Conservation (phyloP, 2,888 invertebrate species). For the Mongoloraphidia duomilia region DNA sequence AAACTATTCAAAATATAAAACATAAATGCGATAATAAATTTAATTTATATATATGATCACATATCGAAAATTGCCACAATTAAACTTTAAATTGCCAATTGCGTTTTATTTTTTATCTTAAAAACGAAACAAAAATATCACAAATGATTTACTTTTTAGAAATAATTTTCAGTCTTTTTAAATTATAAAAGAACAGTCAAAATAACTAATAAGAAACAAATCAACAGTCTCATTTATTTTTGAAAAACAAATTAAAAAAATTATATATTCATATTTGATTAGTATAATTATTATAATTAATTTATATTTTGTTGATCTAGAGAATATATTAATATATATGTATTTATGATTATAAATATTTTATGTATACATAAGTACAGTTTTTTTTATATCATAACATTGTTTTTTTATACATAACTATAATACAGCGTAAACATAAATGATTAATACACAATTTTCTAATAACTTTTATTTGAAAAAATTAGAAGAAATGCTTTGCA, state of each 20-base stretch:
- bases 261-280: background rate
- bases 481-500: too few species aligned
- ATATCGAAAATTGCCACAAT: slow-evolving; percentile 1
- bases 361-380: too few species aligned
- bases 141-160: slow-evolving; percentile 6
- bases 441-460: too few species aligned
- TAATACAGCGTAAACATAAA: too few species aligned
- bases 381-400: too few species aligned
- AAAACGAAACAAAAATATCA: slow-evolving; percentile 4
- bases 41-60: background rate
- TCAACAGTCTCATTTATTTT: slow-evolving; percentile 4
- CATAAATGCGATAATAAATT: too few species aligned
- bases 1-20: too few species aligned
- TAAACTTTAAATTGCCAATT: slow-evolving; percentile 6
- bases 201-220: background rate
- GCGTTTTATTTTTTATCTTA: background rate
- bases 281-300: background rate
- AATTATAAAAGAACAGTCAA: slow-evolving; percentile 5
- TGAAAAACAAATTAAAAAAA: background rate
- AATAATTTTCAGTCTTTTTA: slow-evolving; percentile 6
- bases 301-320: too few species aligned
- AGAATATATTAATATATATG: too few species aligned
- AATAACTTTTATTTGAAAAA: too few species aligned
- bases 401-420: too few species aligned
- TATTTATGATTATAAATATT: too few species aligned